Conservation (phyloP, 2,797 vertebrate species). For the Myoxocephalus aenaeus region DNA sequence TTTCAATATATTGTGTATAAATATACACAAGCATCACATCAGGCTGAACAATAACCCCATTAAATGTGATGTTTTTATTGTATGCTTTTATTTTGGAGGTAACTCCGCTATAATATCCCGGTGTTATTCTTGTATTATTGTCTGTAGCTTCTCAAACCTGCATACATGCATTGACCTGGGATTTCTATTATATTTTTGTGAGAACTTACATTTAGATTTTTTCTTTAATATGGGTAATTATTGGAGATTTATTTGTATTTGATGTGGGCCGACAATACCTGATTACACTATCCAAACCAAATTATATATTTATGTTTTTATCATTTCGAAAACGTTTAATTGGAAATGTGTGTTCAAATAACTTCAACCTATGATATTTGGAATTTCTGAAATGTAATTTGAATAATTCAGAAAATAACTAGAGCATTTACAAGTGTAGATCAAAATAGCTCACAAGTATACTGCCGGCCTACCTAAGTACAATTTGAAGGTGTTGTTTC, state of each 20-base stretch:
- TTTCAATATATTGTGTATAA: background rate
- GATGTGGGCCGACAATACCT: background rate
- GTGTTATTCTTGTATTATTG: background rate
- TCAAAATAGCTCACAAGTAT: background rate
- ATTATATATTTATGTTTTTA: background rate
- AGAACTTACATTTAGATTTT: background rate
- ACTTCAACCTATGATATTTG: background rate
- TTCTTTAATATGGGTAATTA: background rate
- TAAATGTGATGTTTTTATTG: constrained; percentile 14
- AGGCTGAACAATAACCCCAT: background rate
- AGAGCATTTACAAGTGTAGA: background rate
- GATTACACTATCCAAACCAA: background rate
- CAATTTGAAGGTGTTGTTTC: background rate
- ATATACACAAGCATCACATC: background rate
- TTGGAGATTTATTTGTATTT: background rate
- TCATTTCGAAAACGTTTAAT: background rate
- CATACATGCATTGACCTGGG: background rate
- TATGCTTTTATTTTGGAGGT: constrained; percentile 55
- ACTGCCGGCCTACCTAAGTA: background rate
- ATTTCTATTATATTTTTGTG: background rate
- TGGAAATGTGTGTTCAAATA: background rate
- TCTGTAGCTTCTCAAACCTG: background rate
- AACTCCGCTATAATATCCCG: rapidly evolving
- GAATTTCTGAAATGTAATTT: background rate
- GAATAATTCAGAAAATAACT: background rate